Evolutionary conservation across 2,113 vertebrate genomes (phyloP).

Genomic region (Cranoglanis bouderius): DNA sequence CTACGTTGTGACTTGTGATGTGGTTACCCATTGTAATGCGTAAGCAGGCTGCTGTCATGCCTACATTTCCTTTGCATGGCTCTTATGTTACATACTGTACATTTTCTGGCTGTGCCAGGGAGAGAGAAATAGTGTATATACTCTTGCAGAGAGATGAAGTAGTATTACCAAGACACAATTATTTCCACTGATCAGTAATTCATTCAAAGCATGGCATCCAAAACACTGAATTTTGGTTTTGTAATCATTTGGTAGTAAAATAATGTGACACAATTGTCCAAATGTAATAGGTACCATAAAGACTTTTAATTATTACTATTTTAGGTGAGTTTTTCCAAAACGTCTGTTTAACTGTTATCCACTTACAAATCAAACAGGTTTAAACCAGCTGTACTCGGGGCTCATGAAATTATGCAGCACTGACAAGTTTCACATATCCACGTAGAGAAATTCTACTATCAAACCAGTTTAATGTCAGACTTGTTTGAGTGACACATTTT

Average conservation of each 20-base stretch:
- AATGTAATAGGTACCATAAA: not conserved
- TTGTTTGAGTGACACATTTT: not conserved
- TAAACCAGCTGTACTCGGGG: not conserved
- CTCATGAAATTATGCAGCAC: not conserved
- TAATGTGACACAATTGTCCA: not conserved
- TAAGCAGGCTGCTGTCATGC: constrained; percentile 85
- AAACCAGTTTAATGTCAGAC: not conserved
- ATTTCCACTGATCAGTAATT: not conserved
- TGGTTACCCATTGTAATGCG: constrained; percentile 86
- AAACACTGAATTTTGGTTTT: not conserved
- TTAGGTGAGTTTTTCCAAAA: not conserved
- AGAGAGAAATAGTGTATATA: constrained; percentile 40
- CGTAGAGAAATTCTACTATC: not conserved
- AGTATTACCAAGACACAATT: not conserved
- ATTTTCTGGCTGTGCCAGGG: constrained; percentile 77
- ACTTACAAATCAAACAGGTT: no score
- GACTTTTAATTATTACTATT: not conserved
- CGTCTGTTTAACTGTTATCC: no score
- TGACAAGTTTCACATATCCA: not conserved
- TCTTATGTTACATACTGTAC: constrained; percentile 87
- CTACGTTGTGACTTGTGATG: constrained; percentile 94
- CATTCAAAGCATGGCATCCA: not conserved
- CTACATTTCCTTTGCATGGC: constrained; percentile 91
- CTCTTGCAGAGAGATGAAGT: not conserved
- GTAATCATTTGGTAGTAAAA: not conserved